Conservation (phyloP, 35 echinoderm and acorn worm species). For the Eucidaris tribuloides region DNA sequence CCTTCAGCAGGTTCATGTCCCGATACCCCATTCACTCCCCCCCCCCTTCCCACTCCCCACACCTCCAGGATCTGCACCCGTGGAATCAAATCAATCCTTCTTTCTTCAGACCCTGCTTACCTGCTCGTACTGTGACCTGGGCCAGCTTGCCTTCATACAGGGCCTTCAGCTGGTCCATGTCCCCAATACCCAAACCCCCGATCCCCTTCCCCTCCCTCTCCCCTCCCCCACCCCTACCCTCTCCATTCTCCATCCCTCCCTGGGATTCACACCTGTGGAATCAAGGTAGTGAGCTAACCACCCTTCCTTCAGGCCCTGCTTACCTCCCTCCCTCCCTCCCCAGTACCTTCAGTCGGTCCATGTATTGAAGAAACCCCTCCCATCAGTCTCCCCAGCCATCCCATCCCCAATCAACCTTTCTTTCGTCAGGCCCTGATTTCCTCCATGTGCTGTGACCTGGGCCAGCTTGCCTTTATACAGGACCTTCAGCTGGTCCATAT, state of each 20-base stretch:
- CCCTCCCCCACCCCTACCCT: not conserved
- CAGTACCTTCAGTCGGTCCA: no score
- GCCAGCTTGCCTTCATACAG: constrained; percentile 66
- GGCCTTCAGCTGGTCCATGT: constrained; percentile 77
- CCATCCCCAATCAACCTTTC: no score
- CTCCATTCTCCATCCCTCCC: not conserved
- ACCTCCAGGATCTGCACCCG: not conserved
- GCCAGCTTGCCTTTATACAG: constrained; percentile 64
- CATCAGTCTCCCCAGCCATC: no score
- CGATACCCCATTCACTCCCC: not conserved
- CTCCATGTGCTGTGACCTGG: constrained; percentile 33
- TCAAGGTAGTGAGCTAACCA: not conserved
- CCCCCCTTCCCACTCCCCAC: not conserved
- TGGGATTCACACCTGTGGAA: not conserved
- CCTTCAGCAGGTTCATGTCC: constrained; percentile 77
- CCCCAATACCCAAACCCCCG: not conserved
- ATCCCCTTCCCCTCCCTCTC: not conserved
- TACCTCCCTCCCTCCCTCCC: no score
- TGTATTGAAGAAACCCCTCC: no score
- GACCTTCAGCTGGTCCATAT: constrained; percentile 76
- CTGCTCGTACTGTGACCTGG: constrained; percentile 32
- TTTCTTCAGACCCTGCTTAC: not conserved
- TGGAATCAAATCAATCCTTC: not conserved
- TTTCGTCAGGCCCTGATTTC: no score
- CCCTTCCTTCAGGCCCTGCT: no score